A percentile compares a stretch with the other conserved stretches of the same genome.
These are phyloP conservation scores for Ctenopoma multispine DNA, from an alignment of 2,797 vertebrate species.

Conservation along the genomic window DNA sequence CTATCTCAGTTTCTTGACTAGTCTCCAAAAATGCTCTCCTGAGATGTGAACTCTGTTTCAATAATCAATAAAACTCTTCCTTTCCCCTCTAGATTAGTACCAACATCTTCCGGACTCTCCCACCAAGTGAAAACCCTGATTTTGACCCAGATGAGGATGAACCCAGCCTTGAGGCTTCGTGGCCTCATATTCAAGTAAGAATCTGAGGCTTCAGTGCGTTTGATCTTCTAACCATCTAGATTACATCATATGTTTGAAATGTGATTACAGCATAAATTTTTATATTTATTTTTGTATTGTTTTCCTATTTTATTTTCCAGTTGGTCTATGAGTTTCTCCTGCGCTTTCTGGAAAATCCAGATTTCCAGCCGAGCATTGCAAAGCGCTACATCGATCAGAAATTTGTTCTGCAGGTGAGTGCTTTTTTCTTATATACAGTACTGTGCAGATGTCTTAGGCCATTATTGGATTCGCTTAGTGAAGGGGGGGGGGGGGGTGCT, in stretches of 20 bases:
- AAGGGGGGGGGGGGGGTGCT: too few relatives aligned
- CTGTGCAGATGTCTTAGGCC: too few relatives aligned
- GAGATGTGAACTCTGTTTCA: background rate
- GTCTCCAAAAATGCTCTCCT: background rate
- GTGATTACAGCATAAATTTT: background rate
- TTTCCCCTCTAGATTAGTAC: slow-evolving; percentile 89
- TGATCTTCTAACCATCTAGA: slow-evolving; percentile 2
- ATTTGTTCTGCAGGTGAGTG: slow-evolving; percentile 96
- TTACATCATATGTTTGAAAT: background rate
- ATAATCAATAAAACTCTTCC: background rate
- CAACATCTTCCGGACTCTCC: slow-evolving; percentile 97
- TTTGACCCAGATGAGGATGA: slow-evolving; percentile 99
- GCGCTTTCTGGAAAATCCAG: slow-evolving; percentile 96
- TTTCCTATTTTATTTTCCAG: slow-evolving; percentile 79
- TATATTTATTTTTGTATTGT: background rate
- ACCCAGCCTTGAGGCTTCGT: slow-evolving; percentile 95
- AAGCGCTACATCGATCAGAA: slow-evolving; percentile 97
- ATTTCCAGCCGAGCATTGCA: slow-evolving; percentile 97
- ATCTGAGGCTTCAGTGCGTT: background rate
- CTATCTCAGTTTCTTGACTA: background rate
- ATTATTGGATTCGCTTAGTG: too few relatives aligned
- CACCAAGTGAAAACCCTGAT: slow-evolving; percentile 97
- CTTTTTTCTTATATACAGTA: background rate
- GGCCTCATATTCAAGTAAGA: slow-evolving; percentile 96
- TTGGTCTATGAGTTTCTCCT: slow-evolving; percentile 98